Conservation (phyloP, 2,888 invertebrate genomes). For the Zygogramma bicolorata region DNA sequence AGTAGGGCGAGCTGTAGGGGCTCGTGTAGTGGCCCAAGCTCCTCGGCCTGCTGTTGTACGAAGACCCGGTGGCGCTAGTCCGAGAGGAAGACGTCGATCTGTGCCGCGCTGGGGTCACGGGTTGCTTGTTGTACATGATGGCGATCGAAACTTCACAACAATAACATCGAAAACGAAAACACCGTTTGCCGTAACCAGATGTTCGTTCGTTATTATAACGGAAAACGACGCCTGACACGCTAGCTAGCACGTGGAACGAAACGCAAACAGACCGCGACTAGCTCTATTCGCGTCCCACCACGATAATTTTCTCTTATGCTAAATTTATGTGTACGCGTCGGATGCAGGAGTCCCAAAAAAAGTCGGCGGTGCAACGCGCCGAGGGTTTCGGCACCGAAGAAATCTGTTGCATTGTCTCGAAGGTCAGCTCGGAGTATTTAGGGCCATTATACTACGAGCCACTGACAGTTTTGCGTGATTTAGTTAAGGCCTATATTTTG, state of each 20-base stretch:
- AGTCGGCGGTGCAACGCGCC: background rate
- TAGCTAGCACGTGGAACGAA: background rate
- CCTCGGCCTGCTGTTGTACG: slow-evolving; percentile 58
- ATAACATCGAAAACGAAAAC: background rate
- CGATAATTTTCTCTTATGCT: slow-evolving; percentile 41
- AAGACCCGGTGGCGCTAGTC: slow-evolving; percentile 49
- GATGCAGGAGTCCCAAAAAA: slow-evolving; percentile 39
- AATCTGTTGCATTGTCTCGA: too few relatives aligned
- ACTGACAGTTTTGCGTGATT: too few relatives aligned
- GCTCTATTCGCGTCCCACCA: slow-evolving; percentile 51
- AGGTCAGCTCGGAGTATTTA: too few relatives aligned
- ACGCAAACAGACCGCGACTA: slow-evolving; percentile 40
- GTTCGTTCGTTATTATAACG: slow-evolving; percentile 22
- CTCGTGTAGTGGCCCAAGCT: slow-evolving; percentile 58
- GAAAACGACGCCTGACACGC: slow-evolving; percentile 24
- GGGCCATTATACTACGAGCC: too few relatives aligned
- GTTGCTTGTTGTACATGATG: slow-evolving; percentile 53
- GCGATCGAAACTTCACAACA: slow-evolving; percentile 32
- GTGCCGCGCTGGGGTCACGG: slow-evolving; percentile 58
- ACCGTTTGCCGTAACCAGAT: background rate
- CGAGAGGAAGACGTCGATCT: slow-evolving; percentile 64
- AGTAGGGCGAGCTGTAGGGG: slow-evolving; percentile 42
- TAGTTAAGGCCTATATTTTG: too few relatives aligned
- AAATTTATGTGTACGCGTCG: slow-evolving; percentile 39
- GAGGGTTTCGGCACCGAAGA: slow-evolving; percentile 6